phyloP scores from a whole-genome alignment of 2,113 vertebrate genomes.

The Brienomyrus longianalis region DNA sequence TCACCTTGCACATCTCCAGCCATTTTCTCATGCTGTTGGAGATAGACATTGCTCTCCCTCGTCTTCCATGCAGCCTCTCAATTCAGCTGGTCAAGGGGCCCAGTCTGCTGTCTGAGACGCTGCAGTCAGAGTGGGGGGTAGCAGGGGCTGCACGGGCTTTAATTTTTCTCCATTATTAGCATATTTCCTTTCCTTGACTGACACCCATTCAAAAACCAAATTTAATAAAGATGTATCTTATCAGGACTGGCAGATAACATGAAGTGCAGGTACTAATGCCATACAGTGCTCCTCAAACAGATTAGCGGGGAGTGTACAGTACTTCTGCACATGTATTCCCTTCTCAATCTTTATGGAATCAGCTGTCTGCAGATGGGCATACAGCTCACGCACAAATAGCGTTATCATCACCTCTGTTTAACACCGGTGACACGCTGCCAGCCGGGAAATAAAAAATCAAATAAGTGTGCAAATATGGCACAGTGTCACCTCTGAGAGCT shows the following conservation, averaged over 20 bases:
- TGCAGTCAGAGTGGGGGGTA: constrained; percentile 37
- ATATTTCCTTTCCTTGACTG: constrained; percentile 79
- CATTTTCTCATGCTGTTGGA: constrained; percentile 55
- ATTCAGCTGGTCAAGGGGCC: constrained; percentile 47
- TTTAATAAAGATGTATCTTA: constrained; percentile 98
- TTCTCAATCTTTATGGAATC: constrained; percentile 71
- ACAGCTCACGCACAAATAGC: constrained; percentile 65
- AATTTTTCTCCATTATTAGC: constrained; percentile 71
- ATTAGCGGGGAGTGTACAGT: constrained; percentile 61
- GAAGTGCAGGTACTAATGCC: constrained; percentile 83
- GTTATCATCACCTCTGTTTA: constrained; percentile 72
- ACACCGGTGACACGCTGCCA: constrained; percentile 50
- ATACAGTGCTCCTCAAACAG: constrained; percentile 84
- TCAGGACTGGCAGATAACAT: constrained; percentile 84
- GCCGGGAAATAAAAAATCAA: constrained; percentile 2
- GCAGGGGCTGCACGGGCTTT: constrained; percentile 44
- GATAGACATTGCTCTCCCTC: constrained; percentile 45
- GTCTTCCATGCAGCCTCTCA: constrained; percentile 30
- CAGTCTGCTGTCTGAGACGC: constrained; percentile 39
- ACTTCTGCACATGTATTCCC: constrained; percentile 72
- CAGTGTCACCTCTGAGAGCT: not conserved
- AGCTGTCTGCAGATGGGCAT: constrained; percentile 75
- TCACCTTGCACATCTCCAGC: constrained; percentile 65
- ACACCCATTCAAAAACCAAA: constrained; percentile 80
- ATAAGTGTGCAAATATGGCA: constrained; percentile 7